These are phyloP conservation scores for Zalophus californianus DNA, from an alignment of 2,797 vertebrate species.

Conservation along the genomic window DNA sequence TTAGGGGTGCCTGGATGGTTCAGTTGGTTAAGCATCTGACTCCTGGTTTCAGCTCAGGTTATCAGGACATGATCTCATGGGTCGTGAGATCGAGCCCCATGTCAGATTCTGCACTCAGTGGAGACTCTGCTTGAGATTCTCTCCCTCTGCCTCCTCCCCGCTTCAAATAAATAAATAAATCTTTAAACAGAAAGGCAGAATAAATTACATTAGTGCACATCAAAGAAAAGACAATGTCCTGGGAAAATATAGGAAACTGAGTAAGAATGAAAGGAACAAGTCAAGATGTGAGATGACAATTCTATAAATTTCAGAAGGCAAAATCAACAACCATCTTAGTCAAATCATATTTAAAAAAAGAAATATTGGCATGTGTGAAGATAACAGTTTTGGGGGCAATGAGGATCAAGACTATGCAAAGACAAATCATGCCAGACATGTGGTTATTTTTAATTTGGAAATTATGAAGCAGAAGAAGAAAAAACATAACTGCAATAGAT, in stretches of 20 bases:
- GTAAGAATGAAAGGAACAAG: not conserved
- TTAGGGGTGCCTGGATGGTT: not conserved
- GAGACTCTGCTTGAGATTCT: not conserved
- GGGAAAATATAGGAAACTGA: not conserved
- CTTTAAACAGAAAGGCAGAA: not conserved
- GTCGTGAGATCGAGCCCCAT: not conserved
- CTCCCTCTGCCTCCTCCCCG: not conserved
- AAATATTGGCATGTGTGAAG: not conserved
- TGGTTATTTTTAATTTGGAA: not conserved
- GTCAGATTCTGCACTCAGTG: not conserved
- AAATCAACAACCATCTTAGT: not conserved
- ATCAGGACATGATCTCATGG: not conserved
- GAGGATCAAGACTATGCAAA: not conserved
- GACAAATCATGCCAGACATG: not conserved
- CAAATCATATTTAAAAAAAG: constrained; percentile 15
- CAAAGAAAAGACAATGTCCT: constrained; percentile 1
- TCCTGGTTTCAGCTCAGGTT: not conserved
- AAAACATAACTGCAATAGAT: not conserved
- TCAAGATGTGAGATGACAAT: not conserved
- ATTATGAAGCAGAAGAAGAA: not conserved
- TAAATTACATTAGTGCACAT: not conserved
- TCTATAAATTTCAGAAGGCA: constrained; percentile 10
- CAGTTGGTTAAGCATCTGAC: not conserved
- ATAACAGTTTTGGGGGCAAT: not conserved
- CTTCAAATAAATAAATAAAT: not conserved